Conservation (phyloP, 2,888 invertebrate species). For the Torymus auratus region DNA sequence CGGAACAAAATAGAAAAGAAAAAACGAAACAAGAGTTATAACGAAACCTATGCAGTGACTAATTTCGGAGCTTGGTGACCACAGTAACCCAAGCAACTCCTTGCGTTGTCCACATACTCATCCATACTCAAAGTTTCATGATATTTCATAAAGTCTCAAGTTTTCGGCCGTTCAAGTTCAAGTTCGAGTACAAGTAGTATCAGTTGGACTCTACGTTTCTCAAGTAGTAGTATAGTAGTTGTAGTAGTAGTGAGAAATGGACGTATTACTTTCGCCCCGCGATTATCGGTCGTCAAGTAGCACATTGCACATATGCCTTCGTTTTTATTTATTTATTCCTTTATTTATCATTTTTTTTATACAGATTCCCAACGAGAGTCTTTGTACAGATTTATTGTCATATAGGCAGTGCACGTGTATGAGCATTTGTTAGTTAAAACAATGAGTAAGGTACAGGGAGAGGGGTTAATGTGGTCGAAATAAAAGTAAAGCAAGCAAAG, state of each 20-base stretch:
- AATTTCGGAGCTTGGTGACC: constrained; percentile 75
- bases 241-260: no score
- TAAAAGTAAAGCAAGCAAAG: constrained; percentile 73
- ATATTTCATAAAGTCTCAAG: constrained; percentile 18
- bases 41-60: constrained; percentile 66
- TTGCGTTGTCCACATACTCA: constrained; percentile 66
- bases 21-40: constrained; percentile 40
- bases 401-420: constrained; percentile 69
- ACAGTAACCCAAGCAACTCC: constrained; percentile 75
- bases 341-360: no score
- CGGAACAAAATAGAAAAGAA: constrained; percentile 27
- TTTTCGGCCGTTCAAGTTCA: constrained; percentile 34
- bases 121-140: constrained; percentile 55
- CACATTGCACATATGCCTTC: constrained; percentile 61
- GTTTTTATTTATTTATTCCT: no score
- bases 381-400: constrained; percentile 56
- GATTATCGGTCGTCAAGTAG: constrained; percentile 53
- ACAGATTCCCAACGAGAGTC: constrained; percentile 31
- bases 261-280: constrained; percentile 11
- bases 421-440: constrained; percentile 70
- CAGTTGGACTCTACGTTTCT: no score
- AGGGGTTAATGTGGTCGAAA: constrained; percentile 76
- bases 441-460: constrained; percentile 72
- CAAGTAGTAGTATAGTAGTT: no score
- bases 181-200: constrained; percentile 17